A percentile compares a stretch with the other conserved stretches of the same genome.
Evolutionary conservation across 2,888 invertebrate species (phyloP).

Genomic region (Nymphalis polychloros): DNA sequence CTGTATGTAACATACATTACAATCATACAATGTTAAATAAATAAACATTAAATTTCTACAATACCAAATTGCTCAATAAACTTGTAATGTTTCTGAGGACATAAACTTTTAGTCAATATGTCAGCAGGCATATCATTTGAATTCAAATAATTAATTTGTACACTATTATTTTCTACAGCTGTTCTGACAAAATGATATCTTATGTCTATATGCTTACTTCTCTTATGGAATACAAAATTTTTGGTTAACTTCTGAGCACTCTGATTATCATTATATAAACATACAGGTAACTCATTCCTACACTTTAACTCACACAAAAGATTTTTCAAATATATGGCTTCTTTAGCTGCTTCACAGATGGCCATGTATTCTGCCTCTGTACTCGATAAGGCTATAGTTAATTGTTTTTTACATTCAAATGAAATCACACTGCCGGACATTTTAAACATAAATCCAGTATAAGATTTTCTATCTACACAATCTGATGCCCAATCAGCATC

Average conservation of each 20-base stretch:
- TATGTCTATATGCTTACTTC: conserved; percentile 32
- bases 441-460: not conserved
- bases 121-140: conserved; percentile 9
- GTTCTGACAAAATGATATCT: conserved; percentile 27
- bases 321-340: conserved; percentile 1
- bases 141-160: not conserved
- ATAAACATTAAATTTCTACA: no score
- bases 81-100: not conserved
- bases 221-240: conserved; percentile 29
- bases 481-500: conserved; percentile 7
- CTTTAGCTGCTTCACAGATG: not conserved
- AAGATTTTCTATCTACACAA: not conserved
- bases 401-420: conserved; percentile 20
- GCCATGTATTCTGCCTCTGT: conserved; percentile 13
- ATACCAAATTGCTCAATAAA: no score
- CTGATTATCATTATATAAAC: conserved; percentile 37
- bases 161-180: conserved; percentile 25
- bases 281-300: conserved; percentile 1
- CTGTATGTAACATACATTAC: no score
- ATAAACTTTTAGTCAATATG: conserved; percentile 7
- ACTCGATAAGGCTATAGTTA: not conserved
- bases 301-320: not conserved
- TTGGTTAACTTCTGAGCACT: conserved; percentile 28
- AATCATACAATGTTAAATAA: no score
- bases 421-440: not conserved